phyloP scores from a whole-genome alignment of 2,797 vertebrate genomes.

The Malacoctenus gilli region DNA sequence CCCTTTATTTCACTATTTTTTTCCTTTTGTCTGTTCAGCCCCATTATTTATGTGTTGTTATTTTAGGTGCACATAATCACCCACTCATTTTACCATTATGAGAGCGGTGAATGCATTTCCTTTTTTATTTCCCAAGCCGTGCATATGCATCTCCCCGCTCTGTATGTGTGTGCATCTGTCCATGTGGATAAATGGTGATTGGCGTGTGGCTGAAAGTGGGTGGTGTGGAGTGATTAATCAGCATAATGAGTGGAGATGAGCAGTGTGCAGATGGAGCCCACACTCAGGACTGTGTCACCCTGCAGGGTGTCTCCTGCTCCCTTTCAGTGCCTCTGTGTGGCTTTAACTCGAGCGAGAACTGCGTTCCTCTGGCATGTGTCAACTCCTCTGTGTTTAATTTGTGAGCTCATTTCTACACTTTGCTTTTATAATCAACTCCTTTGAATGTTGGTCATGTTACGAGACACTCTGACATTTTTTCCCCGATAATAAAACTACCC shows the following conservation, averaged over 20 bases:
- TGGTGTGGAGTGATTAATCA: slow-evolving; percentile 79
- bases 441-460: slow-evolving; percentile 20
- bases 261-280: slow-evolving; percentile 75
- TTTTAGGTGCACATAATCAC: slow-evolving; percentile 9
- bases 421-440: slow-evolving; percentile 25
- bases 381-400: slow-evolving; percentile 37
- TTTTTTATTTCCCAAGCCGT: slow-evolving; percentile 32
- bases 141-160: slow-evolving; percentile 30
- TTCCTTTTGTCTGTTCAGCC: neutral
- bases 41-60: slow-evolving; percentile 5
- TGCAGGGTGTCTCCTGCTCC: slow-evolving; percentile 67
- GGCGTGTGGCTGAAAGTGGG: slow-evolving; percentile 75
- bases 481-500: neutral
- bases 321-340: slow-evolving; percentile 44
- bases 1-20: neutral
- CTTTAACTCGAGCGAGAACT: slow-evolving; percentile 46
- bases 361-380: slow-evolving; percentile 40
- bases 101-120: slow-evolving; percentile 28
- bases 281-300: slow-evolving; percentile 73
- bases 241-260: slow-evolving; percentile 77
- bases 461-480: slow-evolving; percentile 30
- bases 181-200: slow-evolving; percentile 76
- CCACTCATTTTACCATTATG: slow-evolving; percentile 25
- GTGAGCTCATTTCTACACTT: slow-evolving; percentile 31
- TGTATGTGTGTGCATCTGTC: slow-evolving; percentile 64